These are phyloP conservation scores for Cygnus buccinator DNA, from an alignment of 2,113 vertebrate species.

Conservation along the genomic window DNA sequence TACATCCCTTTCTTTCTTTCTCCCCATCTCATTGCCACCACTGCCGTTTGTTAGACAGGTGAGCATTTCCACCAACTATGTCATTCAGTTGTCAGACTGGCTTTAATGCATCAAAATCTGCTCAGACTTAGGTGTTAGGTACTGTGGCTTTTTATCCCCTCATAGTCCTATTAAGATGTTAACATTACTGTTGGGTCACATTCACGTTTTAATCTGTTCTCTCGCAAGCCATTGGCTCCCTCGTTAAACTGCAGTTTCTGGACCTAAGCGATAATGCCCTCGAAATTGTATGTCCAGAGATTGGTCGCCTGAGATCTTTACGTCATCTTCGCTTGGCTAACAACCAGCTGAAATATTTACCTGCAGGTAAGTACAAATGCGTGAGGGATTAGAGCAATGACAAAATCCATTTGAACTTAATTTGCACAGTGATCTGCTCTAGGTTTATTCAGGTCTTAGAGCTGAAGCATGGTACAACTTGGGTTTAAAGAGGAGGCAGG, in stretches of 20 bases:
- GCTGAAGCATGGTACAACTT: background rate
- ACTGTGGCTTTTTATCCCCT: background rate
- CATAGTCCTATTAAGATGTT: background rate
- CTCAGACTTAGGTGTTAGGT: background rate
- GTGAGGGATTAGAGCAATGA: background rate
- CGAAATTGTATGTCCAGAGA: constrained; percentile 92
- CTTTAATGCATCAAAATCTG: constrained; percentile 20
- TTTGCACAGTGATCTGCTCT: background rate
- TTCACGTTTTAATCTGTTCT: constrained; percentile 57
- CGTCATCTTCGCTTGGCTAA: constrained; percentile 92
- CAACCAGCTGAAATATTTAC: constrained; percentile 91
- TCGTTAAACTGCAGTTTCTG: constrained; percentile 91
- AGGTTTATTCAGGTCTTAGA: background rate
- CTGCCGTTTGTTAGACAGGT: background rate
- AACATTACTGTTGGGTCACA: background rate
- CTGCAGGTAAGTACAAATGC: constrained; percentile 79
- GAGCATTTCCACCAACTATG: background rate
- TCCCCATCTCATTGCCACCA: background rate
- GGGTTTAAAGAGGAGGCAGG: background rate
- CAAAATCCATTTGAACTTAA: background rate
- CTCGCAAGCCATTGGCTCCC: constrained; percentile 88
- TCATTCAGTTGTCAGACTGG: background rate
- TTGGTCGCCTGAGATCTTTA: constrained; percentile 90
- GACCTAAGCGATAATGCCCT: constrained; percentile 95
- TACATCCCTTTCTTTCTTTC: background rate